Percentiles rank a stretch among this genome's conserved stretches.
These are phyloP conservation scores for Coptotermes formosanus DNA, from an alignment of 1,140 invertebrate species.

Conservation along the genomic window DNA sequence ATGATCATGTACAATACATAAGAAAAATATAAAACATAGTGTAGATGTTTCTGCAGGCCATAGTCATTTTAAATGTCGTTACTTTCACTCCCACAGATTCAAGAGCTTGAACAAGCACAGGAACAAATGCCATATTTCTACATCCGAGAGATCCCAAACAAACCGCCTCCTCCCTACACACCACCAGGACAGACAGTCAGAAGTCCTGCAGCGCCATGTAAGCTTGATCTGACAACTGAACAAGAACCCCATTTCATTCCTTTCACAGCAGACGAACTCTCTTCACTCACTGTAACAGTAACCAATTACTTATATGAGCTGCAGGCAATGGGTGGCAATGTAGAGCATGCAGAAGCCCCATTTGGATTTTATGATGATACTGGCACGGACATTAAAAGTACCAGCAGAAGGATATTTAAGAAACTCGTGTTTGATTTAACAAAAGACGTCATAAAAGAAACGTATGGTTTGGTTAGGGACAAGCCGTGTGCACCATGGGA, in stretches of 20 bases:
- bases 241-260: constrained; percentile 51
- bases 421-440: constrained; percentile 64
- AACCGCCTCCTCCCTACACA: constrained; percentile 70
- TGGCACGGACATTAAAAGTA: background rate
- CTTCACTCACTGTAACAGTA: background rate
- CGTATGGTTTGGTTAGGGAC: constrained; percentile 43
- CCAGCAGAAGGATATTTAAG: constrained; percentile 41
- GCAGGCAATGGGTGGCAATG: constrained; percentile 22
- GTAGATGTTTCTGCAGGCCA: no score
- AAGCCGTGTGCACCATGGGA: constrained; percentile 55
- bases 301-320: constrained; percentile 48
- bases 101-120: constrained; percentile 54
- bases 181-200: constrained; percentile 49
- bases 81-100: constrained; percentile 46
- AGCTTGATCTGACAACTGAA: constrained; percentile 10
- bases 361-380: background rate
- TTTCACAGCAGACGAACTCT: constrained; percentile 44
- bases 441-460: constrained; percentile 58
- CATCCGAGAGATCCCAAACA: constrained; percentile 66
- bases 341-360: constrained; percentile 17
- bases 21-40: no score
- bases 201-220: background rate
- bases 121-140: constrained; percentile 48
- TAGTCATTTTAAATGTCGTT: background rate
- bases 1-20: background rate